Evolutionary conservation across 1,140 invertebrate species (phyloP).

Genomic region (Rhynchophorus ferrugineus): DNA sequence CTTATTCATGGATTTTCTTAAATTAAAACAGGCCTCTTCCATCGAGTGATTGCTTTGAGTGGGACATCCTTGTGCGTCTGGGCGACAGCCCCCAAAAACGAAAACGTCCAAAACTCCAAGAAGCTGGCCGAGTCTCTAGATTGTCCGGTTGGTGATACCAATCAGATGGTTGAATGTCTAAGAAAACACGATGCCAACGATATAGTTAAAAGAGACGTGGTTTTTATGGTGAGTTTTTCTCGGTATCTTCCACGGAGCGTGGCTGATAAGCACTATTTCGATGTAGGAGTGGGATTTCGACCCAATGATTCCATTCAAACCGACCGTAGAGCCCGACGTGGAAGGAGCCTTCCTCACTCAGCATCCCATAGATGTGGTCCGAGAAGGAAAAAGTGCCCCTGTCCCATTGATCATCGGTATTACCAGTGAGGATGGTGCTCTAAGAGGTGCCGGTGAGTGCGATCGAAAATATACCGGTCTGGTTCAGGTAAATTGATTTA

Average conservation of each 20-base stretch:
- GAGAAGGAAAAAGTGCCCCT: slow-evolving; percentile 43
- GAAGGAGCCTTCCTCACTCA: slow-evolving; percentile 58
- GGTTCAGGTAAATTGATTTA: too few relatives aligned
- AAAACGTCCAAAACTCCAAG: slow-evolving; percentile 52
- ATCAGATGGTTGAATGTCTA: slow-evolving; percentile 51
- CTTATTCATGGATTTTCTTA: too few relatives aligned
- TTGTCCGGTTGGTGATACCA: slow-evolving; percentile 48
- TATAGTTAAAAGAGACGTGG: slow-evolving; percentile 53
- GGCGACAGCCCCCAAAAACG: slow-evolving; percentile 57
- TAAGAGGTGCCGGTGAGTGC: slow-evolving; percentile 51
- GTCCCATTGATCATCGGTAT: slow-evolving; percentile 63
- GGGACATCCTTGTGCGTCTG: slow-evolving; percentile 72
- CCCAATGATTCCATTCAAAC: slow-evolving; percentile 67
- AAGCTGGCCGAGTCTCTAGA: slow-evolving; percentile 52
- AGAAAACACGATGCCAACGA: slow-evolving; percentile 48
- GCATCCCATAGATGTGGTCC: slow-evolving; percentile 45
- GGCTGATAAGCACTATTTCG: too few relatives aligned
- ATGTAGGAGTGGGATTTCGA: slow-evolving; percentile 59
- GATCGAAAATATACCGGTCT: slow-evolving; percentile 14
- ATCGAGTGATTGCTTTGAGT: slow-evolving; percentile 67
- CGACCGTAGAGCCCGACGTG: slow-evolving; percentile 56
- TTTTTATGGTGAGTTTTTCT: slow-evolving; percentile 54
- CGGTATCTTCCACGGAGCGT: too few relatives aligned
- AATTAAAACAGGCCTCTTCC: slow-evolving; percentile 64
- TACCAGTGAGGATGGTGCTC: slow-evolving; percentile 58